These are phyloP conservation scores for Hyposmocoma kahamanoa DNA, from an alignment of 1,140 invertebrate species.

Conservation along the genomic window DNA sequence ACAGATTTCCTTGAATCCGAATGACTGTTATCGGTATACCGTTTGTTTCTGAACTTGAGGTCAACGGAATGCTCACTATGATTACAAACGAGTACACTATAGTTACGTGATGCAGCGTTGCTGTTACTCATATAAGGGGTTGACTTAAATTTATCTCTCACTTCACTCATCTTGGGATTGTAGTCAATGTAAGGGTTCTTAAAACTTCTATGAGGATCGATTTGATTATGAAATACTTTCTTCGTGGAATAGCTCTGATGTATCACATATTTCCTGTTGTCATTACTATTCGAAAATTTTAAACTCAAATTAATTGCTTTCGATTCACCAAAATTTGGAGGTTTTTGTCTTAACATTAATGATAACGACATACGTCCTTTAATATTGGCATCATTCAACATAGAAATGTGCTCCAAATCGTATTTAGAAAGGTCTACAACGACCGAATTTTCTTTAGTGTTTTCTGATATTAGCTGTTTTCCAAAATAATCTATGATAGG, in stretches of 20 bases:
- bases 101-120: constrained; percentile 29
- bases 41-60: constrained; percentile 21
- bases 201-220: not conserved
- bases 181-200: not conserved
- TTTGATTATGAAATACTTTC: not conserved
- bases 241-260: not conserved
- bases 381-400: constrained; percentile 22
- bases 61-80: constrained; percentile 26
- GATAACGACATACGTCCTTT: constrained; percentile 26
- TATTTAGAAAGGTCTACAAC: constrained; percentile 42
- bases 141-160: constrained; percentile 14
- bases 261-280: constrained; percentile 4
- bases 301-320: constrained; percentile 21
- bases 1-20: constrained; percentile 8
- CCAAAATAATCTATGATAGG: constrained; percentile 10
- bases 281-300: constrained; percentile 27
- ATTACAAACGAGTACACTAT: constrained; percentile 13
- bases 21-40: not conserved
- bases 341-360: constrained; percentile 39
- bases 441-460: constrained; percentile 26
- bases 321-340: constrained; percentile 13
- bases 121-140: constrained; percentile 39
- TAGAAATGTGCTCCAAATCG: constrained; percentile 35
- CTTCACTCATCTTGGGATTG: not conserved
- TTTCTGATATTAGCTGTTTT: constrained; percentile 19